phyloP scores from a whole-genome alignment of 2,888 invertebrate species.

The Xiphydria camelus region DNA sequence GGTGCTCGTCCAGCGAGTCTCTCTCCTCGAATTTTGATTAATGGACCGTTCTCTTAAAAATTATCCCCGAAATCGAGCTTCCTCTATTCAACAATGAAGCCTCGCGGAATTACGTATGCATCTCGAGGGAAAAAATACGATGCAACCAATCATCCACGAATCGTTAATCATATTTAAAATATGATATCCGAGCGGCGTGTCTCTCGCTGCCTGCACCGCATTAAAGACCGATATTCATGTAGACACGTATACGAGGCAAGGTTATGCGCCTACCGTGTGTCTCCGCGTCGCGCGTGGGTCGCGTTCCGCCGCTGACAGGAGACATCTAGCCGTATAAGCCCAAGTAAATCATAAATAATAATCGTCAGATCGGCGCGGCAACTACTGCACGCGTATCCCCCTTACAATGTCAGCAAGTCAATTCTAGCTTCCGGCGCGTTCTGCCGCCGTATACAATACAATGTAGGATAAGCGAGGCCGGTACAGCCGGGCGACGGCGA shows the following conservation, averaged over 20 bases:
- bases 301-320: slow-evolving; percentile 33
- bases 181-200: too few relatives aligned
- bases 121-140: slow-evolving; percentile 3
- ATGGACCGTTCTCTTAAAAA: too few relatives aligned
- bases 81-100: not conserved
- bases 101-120: not conserved
- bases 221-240: not conserved
- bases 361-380: slow-evolving; percentile 45
- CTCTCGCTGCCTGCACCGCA: too few relatives aligned
- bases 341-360: slow-evolving; percentile 48
- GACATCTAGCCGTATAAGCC: slow-evolving; percentile 39
- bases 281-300: slow-evolving; percentile 32
- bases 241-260: slow-evolving; percentile 23
- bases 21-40: too few relatives aligned
- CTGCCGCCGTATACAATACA: too few relatives aligned
- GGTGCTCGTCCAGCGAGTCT: too few relatives aligned
- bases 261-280: slow-evolving; percentile 22
- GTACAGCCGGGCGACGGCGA: not conserved
- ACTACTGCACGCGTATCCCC: slow-evolving; percentile 23
- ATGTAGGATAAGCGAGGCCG: too few relatives aligned
- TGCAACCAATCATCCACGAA: too few relatives aligned
- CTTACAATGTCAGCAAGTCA: slow-evolving; percentile 28
- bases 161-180: too few relatives aligned
- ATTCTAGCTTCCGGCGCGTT: slow-evolving; percentile 18
- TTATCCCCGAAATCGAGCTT: too few relatives aligned